phyloP scores from a whole-genome alignment of 2,888 invertebrate genomes.

The Sycophila texana region DNA sequence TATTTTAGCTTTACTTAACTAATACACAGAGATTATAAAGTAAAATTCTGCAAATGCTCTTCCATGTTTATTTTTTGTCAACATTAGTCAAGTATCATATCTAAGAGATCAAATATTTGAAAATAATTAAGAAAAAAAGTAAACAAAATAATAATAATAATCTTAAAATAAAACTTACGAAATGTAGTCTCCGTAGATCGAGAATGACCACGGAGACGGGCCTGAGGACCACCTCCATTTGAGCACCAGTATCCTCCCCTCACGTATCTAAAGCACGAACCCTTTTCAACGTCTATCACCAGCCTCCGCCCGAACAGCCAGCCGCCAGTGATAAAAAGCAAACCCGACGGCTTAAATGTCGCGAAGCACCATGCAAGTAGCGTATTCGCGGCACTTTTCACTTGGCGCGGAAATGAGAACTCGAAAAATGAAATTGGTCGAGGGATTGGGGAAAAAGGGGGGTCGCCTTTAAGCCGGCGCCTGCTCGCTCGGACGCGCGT shows the following conservation, averaged over 20 bases:
- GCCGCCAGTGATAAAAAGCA: too few relatives aligned
- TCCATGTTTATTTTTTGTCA: too few relatives aligned
- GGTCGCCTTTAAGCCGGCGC: constrained; percentile 45
- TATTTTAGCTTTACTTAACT: too few relatives aligned
- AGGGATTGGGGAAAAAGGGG: constrained; percentile 16
- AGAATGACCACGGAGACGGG: constrained; percentile 62
- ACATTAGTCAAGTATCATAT: too few relatives aligned
- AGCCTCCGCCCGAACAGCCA: not conserved
- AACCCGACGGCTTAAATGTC: not conserved
- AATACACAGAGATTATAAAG: too few relatives aligned
- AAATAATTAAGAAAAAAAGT: too few relatives aligned
- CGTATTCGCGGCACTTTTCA: not conserved
- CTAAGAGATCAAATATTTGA: too few relatives aligned
- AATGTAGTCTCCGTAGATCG: constrained; percentile 58
- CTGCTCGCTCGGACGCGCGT: constrained; percentile 55
- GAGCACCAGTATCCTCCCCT: constrained; percentile 16
- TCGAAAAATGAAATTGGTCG: constrained; percentile 35
- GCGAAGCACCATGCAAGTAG: not conserved
- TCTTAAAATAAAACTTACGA: constrained; percentile 63
- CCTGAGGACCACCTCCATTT: constrained; percentile 67
- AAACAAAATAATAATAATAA: too few relatives aligned
- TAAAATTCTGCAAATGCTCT: too few relatives aligned
- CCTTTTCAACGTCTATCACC: constrained; percentile 17
- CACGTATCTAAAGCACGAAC: not conserved
- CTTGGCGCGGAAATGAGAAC: not conserved